Conservation (phyloP, 1,140 invertebrate genomes). For the Rhyacophila brunnea region DNA sequence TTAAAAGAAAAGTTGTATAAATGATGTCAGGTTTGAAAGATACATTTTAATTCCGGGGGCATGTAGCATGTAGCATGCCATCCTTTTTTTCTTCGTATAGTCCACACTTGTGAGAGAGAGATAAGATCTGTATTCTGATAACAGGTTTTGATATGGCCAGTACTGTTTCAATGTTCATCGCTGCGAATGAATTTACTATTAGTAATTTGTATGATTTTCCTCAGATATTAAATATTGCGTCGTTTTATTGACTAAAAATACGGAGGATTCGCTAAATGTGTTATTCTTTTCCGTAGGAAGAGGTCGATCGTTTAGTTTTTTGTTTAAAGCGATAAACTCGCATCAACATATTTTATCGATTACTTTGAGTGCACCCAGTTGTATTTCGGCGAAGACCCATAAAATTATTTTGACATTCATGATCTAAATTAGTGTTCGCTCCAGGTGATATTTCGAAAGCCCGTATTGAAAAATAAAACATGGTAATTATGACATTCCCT, state of each 20-base stretch:
- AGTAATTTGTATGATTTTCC: constrained; percentile 29
- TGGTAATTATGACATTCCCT: constrained; percentile 21
- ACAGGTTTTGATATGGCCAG: constrained; percentile 29
- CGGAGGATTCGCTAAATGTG: constrained; percentile 18
- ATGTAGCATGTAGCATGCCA: constrained; percentile 14
- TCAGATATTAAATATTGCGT: constrained; percentile 22
- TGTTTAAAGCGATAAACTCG: constrained; percentile 21
- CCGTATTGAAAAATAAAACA: constrained; percentile 29
- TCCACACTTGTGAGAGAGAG: constrained; percentile 11
- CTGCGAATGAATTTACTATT: constrained; percentile 28
- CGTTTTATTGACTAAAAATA: constrained; percentile 20
- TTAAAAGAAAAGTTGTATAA: background rate
- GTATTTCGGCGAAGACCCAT: constrained; percentile 30
- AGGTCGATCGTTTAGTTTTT: constrained; percentile 8
- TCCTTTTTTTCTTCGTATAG: constrained; percentile 10
- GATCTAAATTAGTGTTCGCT: constrained; percentile 29
- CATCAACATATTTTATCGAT: constrained; percentile 32
- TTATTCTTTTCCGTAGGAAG: constrained; percentile 1
- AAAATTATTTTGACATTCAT: constrained; percentile 32
- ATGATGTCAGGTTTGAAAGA: background rate
- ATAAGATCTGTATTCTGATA: constrained; percentile 23
- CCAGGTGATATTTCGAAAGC: constrained; percentile 26
- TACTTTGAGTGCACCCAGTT: constrained; percentile 28
- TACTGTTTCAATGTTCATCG: constrained; percentile 27
- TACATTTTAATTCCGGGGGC: constrained; percentile 18